Evolutionary conservation across 2,797 vertebrate species (phyloP).

Genomic region (Coracias cyanogaster): DNA sequence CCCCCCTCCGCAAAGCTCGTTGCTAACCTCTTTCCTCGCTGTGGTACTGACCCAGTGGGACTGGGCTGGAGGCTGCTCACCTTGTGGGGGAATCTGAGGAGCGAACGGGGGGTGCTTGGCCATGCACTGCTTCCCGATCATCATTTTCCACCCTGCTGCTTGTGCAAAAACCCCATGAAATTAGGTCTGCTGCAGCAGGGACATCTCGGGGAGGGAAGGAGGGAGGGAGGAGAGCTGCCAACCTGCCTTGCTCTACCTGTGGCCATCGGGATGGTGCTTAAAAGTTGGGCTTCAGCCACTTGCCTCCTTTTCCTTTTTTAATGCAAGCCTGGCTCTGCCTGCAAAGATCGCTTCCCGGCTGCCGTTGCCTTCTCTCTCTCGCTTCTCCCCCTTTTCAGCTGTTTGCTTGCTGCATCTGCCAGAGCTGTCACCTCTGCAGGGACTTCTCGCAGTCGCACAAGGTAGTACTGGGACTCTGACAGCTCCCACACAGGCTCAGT

Average conservation of each 20-base stretch:
- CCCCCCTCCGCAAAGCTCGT: rapidly evolving
- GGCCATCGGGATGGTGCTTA: not conserved
- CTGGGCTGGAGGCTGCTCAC: not conserved
- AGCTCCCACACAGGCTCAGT: not conserved
- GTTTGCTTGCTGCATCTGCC: not conserved
- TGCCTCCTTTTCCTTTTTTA: not conserved
- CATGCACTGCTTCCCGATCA: rapidly evolving
- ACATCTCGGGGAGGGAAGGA: not conserved
- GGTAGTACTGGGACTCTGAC: not conserved
- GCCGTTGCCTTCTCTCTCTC: not conserved
- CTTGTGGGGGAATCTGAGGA: not conserved
- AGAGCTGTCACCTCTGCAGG: slow-evolving; percentile 34
- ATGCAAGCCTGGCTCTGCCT: rapidly evolving
- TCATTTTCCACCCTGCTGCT: slow-evolving; percentile 29
- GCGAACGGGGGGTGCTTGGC: not conserved
- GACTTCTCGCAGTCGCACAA: not conserved
- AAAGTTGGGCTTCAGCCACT: not conserved
- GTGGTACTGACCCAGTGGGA: not conserved
- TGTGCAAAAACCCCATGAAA: slow-evolving; percentile 58
- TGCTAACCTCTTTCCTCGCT: not conserved
- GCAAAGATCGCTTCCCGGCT: not conserved
- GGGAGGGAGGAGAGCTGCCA: not conserved
- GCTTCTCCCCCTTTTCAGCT: not conserved
- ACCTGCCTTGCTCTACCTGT: not conserved
- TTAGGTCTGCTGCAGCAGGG: slow-evolving; percentile 8